phyloP scores from a whole-genome alignment of 2,797 vertebrate genomes.

The Naso thynnoides region DNA sequence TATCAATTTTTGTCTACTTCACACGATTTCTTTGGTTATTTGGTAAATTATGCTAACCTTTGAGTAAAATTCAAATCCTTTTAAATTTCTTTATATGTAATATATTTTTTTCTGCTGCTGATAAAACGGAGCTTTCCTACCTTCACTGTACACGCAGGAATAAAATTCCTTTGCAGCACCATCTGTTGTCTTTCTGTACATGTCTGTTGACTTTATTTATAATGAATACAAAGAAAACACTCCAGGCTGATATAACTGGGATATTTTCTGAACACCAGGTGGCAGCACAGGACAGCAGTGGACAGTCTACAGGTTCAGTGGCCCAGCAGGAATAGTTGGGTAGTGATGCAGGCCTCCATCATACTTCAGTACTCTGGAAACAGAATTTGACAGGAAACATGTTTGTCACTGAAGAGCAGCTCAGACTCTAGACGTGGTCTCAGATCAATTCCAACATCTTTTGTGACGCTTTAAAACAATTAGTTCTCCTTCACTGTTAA shows the following conservation, averaged over 20 bases:
- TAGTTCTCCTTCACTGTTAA: neutral
- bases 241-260: too few relatives aligned
- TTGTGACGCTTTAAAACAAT: slow-evolving; percentile 1
- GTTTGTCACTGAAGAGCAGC: neutral
- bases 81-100: slow-evolving; percentile 5
- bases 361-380: neutral
- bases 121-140: slow-evolving; percentile 3
- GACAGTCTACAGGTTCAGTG: neutral
- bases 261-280: slow-evolving; percentile 48
- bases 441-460: neutral
- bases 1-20: neutral
- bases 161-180: slow-evolving; percentile 37
- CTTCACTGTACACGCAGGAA: slow-evolving; percentile 42
- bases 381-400: neutral
- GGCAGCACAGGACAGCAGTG: slow-evolving; percentile 54
- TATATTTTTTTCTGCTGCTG: neutral
- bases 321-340: neutral
- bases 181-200: neutral
- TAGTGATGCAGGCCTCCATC: neutral
- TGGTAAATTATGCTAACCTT: slow-evolving; percentile 18
- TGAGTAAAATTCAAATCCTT: slow-evolving; percentile 26
- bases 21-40: slow-evolving; percentile 17
- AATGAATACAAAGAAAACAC: too few relatives aligned
- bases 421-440: too few relatives aligned
- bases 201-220: too few relatives aligned